A percentile compares a stretch with the other conserved stretches of the same genome.
Evolutionary conservation across 2,797 vertebrate species (phyloP).

Genomic region (Poecilia velifera): DNA sequence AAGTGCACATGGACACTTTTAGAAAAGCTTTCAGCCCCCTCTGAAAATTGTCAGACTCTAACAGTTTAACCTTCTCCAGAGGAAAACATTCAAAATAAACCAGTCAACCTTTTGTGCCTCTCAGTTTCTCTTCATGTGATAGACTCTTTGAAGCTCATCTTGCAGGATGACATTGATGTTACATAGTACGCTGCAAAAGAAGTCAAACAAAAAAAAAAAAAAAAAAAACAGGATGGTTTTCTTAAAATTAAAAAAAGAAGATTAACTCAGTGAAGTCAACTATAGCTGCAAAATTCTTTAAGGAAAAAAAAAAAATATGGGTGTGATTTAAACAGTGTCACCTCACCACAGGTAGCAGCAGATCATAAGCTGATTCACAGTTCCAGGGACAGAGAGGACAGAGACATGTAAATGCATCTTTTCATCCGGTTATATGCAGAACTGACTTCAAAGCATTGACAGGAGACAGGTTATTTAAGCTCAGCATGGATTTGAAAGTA

Average conservation of each 20-base stretch:
- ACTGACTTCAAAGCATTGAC: neutral
- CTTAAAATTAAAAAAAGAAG: conserved; percentile 4
- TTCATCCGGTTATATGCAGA: too few species aligned
- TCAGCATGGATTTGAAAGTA: neutral
- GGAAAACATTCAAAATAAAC: neutral
- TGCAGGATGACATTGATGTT: neutral
- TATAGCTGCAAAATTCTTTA: neutral
- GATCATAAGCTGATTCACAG: conserved; percentile 6
- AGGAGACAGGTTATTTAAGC: neutral
- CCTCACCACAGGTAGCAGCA: neutral
- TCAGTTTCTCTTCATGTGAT: neutral
- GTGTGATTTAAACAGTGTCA: conserved; percentile 5
- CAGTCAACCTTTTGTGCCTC: neutral
- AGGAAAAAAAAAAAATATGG: neutral
- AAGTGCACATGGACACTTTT: too few species aligned
- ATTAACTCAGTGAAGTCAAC: conserved; percentile 1
- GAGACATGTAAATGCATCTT: neutral
- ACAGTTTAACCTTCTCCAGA: neutral
- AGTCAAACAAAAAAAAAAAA: neutral
- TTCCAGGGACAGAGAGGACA: neutral
- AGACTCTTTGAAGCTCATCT: neutral
- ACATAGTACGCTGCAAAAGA: conserved; percentile 1
- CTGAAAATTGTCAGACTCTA: neutral
- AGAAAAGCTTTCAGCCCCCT: neutral
- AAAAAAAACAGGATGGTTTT: neutral